phyloP scores from a whole-genome alignment of 2,888 invertebrate species.

The Ferrisia virgata region DNA sequence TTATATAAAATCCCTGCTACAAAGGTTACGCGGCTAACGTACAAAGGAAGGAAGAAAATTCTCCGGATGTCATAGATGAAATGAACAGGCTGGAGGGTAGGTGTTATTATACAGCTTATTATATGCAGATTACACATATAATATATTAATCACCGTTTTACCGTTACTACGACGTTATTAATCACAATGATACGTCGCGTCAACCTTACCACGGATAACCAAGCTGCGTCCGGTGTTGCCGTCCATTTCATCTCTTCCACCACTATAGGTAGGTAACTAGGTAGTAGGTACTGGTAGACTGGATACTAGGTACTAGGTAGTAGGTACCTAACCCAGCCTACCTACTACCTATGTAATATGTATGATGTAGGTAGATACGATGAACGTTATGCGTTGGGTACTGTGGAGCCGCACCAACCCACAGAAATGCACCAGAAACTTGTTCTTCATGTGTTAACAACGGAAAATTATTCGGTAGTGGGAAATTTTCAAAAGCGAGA shows the following conservation, averaged over 20 bases:
- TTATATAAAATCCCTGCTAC: conserved; percentile 3
- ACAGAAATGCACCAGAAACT: not conserved
- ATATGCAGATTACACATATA: conserved; percentile 37
- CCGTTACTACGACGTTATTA: conserved; percentile 31
- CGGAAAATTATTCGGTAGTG: not conserved
- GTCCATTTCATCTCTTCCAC: not conserved
- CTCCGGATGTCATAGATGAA: not conserved
- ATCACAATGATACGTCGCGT: conserved; percentile 42
- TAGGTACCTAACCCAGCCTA: too few relatives aligned
- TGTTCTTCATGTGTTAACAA: not conserved
- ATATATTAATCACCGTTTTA: conserved; percentile 35
- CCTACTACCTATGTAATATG: not conserved
- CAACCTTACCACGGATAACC: conserved; percentile 19
- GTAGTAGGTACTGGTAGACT: too few relatives aligned
- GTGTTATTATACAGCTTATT: conserved; percentile 22
- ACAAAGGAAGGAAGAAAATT: not conserved
- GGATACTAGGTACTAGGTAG: too few relatives aligned
- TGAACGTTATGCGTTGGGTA: too few relatives aligned
- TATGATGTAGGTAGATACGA: too few relatives aligned
- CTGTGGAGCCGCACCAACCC: not conserved
- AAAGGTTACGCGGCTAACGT: not conserved
- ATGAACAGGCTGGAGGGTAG: not conserved
- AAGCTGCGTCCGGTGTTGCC: not conserved
- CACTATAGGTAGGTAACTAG: not conserved
- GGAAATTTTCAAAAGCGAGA: not conserved